Evolutionary conservation across 1,140 invertebrate genomes (phyloP).

Genomic region (Pogonognathellus flavescens): DNA sequence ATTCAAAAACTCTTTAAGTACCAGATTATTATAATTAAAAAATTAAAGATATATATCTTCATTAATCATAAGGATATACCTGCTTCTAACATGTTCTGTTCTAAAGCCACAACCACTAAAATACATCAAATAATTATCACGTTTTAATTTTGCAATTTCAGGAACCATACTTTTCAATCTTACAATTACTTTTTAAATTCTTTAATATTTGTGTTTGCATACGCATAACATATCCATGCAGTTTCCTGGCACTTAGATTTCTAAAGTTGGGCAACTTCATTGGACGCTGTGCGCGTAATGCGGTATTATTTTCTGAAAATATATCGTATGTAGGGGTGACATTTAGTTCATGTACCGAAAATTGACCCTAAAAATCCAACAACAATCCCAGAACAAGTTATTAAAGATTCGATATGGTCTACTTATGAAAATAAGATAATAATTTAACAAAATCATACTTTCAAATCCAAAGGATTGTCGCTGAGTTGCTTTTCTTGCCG

Average conservation of each 20-base stretch:
- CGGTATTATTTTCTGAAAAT: slow-evolving; percentile 48
- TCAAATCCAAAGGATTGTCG: slow-evolving; percentile 59
- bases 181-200: neutral
- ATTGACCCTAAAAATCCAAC: slow-evolving; percentile 32
- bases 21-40: too few species aligned
- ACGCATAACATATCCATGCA: slow-evolving; percentile 59
- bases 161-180: neutral
- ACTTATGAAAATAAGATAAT: too few species aligned
- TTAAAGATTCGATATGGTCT: too few species aligned
- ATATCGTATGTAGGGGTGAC: slow-evolving; percentile 49
- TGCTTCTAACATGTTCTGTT: slow-evolving; percentile 63
- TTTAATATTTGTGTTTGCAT: neutral
- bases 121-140: slow-evolving; percentile 9
- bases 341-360: slow-evolving; percentile 22
- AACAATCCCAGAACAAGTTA: too few species aligned
- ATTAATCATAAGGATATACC: too few species aligned
- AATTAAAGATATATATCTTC: too few species aligned
- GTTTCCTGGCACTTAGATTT: slow-evolving; percentile 12
- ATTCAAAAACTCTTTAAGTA: too few species aligned
- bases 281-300: slow-evolving; percentile 56
- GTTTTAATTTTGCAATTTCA: neutral
- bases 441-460: too few species aligned
- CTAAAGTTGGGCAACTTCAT: slow-evolving; percentile 55
- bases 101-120: slow-evolving; percentile 62
- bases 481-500: slow-evolving; percentile 30